Evolutionary conservation across 2,113 vertebrate species (phyloP), one percentile per base, ranked within the genome.

Genomic region (Ptychochromis oligacanthus): DNA sequence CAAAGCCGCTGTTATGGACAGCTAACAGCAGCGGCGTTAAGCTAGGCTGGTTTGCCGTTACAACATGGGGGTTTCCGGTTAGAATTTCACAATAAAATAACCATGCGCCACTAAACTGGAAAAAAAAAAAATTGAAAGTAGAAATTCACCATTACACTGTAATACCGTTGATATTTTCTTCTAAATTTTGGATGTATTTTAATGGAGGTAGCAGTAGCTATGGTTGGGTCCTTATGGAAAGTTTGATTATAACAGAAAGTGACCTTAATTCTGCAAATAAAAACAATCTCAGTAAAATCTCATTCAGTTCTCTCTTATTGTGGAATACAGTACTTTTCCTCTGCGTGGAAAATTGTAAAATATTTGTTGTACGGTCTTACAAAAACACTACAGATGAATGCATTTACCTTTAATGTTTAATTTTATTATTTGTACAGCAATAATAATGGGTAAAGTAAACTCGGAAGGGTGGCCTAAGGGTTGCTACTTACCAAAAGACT

Each of bases 1-100:
- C 0, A n/a, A 3, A 18, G 17, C 55, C 38, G 1, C 24, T 79
- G 59, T 17, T 61, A 38, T 49, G 2, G 31, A 1, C 1, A 22
- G 80, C 79, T 49, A 52, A 26, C 0, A 0, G 4, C 11, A 31
- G 0, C 0, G 2, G 0, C 0, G 1, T n/a, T 15, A 74, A 86
- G 67, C 49, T 52, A 22, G 20, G 1, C 13, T 0, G 5, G 1
- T 4, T 6, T 34, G 40, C 18, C 6, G 34, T 1, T 24, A 10
- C 6, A 4, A 5, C 1, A 1, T 0, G 1, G 0, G 0, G 0
- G 0, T 10, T 80, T 81, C 91, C 79, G 86, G 61, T 67, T 17
- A 3, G 26, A 2, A 0, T 62, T 89, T 79, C 89, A 80, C 49
- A 88, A 1, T 88, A 91, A 92, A 81, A 22, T 4, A 13, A 0